Conservation (phyloP, 2,113 vertebrate genomes). For the Bufo gargarizans region DNA sequence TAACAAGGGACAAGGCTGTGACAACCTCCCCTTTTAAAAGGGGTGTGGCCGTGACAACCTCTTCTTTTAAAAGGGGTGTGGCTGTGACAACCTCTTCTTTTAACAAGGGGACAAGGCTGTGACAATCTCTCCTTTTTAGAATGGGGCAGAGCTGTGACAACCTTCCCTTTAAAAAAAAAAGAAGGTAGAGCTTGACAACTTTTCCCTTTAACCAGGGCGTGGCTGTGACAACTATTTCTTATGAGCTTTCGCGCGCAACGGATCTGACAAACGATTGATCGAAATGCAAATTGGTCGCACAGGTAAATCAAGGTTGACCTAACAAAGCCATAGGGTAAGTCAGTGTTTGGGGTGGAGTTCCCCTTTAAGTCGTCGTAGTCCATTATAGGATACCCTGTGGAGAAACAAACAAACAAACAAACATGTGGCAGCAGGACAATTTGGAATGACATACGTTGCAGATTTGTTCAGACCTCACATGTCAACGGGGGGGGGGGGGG, state of each 20-base stretch:
- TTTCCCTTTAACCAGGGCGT: not conserved
- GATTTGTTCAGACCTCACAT: conserved; percentile 19
- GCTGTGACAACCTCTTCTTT: not conserved
- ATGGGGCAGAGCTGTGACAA: too few relatives aligned
- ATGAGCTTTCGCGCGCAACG: not conserved
- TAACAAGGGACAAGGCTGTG: too few relatives aligned
- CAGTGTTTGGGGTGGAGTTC: not conserved
- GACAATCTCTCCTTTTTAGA: not conserved
- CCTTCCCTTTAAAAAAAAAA: too few relatives aligned
- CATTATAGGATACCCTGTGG: not conserved
- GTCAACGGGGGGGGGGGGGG: not conserved
- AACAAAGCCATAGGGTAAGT: not conserved
- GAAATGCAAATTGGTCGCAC: not conserved
- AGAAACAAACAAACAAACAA: not conserved
- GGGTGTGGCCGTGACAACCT: not conserved
- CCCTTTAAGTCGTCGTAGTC: not conserved
- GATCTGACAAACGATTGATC: not conserved
- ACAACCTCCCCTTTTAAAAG: not conserved
- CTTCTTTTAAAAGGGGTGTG: not conserved
- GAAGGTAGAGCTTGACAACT: too few relatives aligned
- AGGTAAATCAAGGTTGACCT: not conserved
- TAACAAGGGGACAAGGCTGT: not conserved
- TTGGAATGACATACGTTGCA: conserved; percentile 1
- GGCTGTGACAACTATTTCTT: too few relatives aligned
- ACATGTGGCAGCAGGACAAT: not conserved